Evolutionary conservation across 2,797 vertebrate species (phyloP).

Genomic region (Columba guinea): DNA sequence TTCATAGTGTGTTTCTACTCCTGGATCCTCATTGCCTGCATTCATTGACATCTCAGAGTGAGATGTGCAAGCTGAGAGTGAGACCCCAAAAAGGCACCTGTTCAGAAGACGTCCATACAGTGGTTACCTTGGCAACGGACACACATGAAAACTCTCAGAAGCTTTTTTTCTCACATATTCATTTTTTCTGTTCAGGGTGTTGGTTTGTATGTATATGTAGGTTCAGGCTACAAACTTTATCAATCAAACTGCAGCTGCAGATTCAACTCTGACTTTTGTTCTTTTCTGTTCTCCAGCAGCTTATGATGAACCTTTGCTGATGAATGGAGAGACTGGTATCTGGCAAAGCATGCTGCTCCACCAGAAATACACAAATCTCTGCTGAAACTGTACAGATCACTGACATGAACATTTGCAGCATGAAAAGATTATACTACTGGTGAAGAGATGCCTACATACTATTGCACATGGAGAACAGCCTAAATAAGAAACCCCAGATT

Average conservation of each 20-base stretch:
- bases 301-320: not conserved
- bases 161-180: not conserved
- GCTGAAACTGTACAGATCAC: not conserved
- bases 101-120: not conserved
- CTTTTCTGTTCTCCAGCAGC: not conserved
- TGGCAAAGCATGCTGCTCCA: not conserved
- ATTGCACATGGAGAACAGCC: not conserved
- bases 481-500: not conserved
- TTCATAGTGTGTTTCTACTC: not conserved
- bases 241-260: not conserved
- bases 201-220: not conserved
- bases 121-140: constrained; percentile 31
- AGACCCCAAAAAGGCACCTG: not conserved
- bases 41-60: not conserved
- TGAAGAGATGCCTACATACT: not conserved
- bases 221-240: constrained; percentile 5
- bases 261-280: not conserved
- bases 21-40: not conserved
- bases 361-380: not conserved
- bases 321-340: not conserved
- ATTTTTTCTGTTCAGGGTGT: not conserved
- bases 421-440: not conserved
- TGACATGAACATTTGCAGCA: not conserved
- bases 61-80: not conserved
- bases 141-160: not conserved